A percentile compares a stretch with the other conserved stretches of the same genome.
phyloP scores from a whole-genome alignment of 1,140 invertebrate genomes.

The Thalassaphorura encarpata region DNA sequence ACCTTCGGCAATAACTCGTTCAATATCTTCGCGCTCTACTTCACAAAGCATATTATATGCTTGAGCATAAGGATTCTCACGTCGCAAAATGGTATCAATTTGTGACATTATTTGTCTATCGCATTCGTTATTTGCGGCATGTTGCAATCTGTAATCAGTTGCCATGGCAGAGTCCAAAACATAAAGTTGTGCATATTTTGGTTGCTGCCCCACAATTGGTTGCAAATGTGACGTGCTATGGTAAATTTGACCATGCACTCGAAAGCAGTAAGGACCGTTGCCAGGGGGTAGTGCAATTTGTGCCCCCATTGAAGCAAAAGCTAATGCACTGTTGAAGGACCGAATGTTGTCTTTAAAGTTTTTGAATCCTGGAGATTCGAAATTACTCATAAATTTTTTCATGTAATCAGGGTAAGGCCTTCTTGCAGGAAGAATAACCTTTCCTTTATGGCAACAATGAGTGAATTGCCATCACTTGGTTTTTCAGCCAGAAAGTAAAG shows the following conservation, averaged over 20 bases:
- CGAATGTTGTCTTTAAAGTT: conserved; percentile 38
- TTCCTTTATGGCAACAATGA: conserved; percentile 33
- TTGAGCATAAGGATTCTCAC: conserved; percentile 8
- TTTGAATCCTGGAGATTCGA: conserved; percentile 33
- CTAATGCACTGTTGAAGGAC: too few species aligned
- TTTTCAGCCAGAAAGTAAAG: too few species aligned
- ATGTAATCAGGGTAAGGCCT: conserved; percentile 32
- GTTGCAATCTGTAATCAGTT: not conserved
- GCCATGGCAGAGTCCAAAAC: conserved; percentile 2
- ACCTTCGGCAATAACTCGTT: not conserved
- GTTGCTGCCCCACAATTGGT: not conserved
- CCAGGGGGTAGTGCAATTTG: conserved; percentile 4
- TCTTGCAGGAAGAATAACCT: conserved; percentile 32
- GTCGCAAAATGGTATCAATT: not conserved
- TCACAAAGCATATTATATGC: conserved; percentile 15
- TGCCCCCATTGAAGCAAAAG: conserved; percentile 38
- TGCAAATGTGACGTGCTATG: conserved; percentile 22
- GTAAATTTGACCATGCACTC: conserved; percentile 36
- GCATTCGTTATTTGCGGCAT: not conserved
- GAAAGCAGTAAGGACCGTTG: conserved; percentile 29
- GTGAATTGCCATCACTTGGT: too few species aligned
- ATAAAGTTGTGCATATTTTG: conserved; percentile 22
- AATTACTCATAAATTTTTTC: too few species aligned
- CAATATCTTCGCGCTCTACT: not conserved
- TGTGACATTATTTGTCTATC: not conserved